Evolutionary conservation across 2,888 invertebrate species (phyloP).

Genomic region (Stenotaenia linearis): DNA sequence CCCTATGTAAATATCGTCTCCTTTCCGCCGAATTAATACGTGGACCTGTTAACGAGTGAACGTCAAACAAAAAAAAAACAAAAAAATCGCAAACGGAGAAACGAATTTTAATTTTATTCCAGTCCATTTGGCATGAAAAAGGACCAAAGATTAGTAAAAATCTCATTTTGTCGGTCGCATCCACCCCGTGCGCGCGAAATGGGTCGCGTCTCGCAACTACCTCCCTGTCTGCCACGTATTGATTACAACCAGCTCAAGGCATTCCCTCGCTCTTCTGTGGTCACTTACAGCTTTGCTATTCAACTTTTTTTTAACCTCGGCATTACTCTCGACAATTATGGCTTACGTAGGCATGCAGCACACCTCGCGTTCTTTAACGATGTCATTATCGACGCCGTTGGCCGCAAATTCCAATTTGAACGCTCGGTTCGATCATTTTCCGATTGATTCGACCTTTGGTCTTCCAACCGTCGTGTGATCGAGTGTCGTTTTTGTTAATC

Average conservation of each 20-base stretch:
- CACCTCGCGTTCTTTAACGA: not conserved
- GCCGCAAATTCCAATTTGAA: not conserved
- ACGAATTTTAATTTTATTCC: not conserved
- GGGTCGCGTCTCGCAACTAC: not conserved
- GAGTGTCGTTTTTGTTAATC: not conserved
- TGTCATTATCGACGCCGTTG: not conserved
- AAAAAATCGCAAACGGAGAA: too few species aligned
- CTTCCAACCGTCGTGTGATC: not conserved
- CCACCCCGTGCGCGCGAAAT: not conserved
- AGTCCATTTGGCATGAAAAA: not conserved
- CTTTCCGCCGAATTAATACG: too few species aligned
- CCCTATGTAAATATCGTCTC: too few species aligned
- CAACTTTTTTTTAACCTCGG: not conserved
- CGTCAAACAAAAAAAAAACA: too few species aligned
- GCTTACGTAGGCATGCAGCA: not conserved
- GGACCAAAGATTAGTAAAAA: not conserved
- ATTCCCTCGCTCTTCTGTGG: slow-evolving; percentile 14
- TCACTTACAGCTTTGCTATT: slow-evolving; percentile 1
- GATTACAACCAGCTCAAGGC: slow-evolving; percentile 13
- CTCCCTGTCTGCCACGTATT: slow-evolving; percentile 15
- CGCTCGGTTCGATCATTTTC: not conserved
- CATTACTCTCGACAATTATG: not conserved
- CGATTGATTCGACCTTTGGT: not conserved
- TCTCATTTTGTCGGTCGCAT: not conserved
- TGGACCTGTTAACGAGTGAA: too few species aligned